Evolutionary conservation across 30 jellyfish, hydroid and myxozoan species (phyloP), one percentile per base, ranked within the genome.

Genomic region (Sanderia malayensis): DNA sequence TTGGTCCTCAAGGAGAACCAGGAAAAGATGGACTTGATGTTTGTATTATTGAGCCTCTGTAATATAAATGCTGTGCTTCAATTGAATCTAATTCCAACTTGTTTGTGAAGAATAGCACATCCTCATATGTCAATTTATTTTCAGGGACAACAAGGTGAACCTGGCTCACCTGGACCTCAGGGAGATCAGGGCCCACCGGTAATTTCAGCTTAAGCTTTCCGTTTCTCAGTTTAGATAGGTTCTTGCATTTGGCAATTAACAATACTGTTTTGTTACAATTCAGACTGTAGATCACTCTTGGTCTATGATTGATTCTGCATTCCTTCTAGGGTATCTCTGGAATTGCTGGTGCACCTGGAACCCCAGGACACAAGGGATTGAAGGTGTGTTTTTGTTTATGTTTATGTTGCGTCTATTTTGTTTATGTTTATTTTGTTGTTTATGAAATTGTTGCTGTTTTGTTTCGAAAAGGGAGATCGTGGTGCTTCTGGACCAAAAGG

Each of bases 11-110:
- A 15, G 94, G 94, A 22, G 86, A 33, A 46, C 67, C 94, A 15
- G 94, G 94, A 15, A 70, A 71, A 49, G 94, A 82, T 82, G 94
- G 94, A 20, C 28, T 61, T 46, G 89, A 78, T 78, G 89, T 78
- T 31, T 31, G 89, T 74, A 28, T 17, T 44, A 0, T 20, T n/a
- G n/a, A n/a, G n/a, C n/a, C n/a, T n/a, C n/a, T n/a, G n/a, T n/a
- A n/a, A n/a, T n/a, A n/a, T n/a, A n/a, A n/a, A n/a, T n/a, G n/a
- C n/a, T n/a, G n/a, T n/a, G n/a, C n/a, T n/a, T n/a, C n/a, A n/a
- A n/a, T n/a, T n/a, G n/a, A n/a, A n/a, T n/a, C n/a, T n/a, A n/a
- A n/a, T n/a, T n/a, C n/a, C n/a, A n/a, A n/a, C n/a, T n/a, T n/a
- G n/a, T n/a, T n/a, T n/a, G n/a, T n/a, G n/a, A n/a, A n/a, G n/a